These are phyloP conservation scores for Acanthochromis polyacanthus DNA, from an alignment of 2,113 vertebrate species.

Conservation along the genomic window DNA sequence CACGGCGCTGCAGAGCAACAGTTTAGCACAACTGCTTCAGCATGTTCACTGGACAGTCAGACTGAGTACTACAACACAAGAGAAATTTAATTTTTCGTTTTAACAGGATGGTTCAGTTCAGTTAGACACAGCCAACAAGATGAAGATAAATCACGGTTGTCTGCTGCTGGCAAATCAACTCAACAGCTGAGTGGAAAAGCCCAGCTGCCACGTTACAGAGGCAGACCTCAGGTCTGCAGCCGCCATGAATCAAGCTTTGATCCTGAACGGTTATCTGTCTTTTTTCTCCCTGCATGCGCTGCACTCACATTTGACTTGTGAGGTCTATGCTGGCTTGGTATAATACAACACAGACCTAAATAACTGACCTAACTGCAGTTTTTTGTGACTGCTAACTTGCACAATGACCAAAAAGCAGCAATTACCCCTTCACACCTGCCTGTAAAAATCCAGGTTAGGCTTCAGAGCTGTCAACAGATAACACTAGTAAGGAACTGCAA, in stretches of 20 bases:
- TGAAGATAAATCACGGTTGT: constrained; percentile 45
- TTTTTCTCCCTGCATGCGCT: constrained; percentile 50
- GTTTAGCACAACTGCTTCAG: neutral
- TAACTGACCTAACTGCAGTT: constrained; percentile 35
- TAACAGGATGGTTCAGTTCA: constrained; percentile 18
- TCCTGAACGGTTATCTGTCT: constrained; percentile 55
- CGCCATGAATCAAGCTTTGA: constrained; percentile 65
- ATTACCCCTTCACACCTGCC: constrained; percentile 41
- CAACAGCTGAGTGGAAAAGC: constrained; percentile 53
- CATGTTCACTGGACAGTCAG: constrained; percentile 7
- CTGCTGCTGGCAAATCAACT: constrained; percentile 45
- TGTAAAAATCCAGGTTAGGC: constrained; percentile 31
- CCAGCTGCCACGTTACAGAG: constrained; percentile 57
- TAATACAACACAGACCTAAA: constrained; percentile 34
- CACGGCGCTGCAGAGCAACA: constrained; percentile 4
- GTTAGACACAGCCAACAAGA: constrained; percentile 24
- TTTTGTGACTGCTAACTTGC: constrained; percentile 16
- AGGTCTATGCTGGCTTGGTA: constrained; percentile 31
- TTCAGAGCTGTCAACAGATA: constrained; percentile 31
- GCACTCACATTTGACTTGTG: constrained; percentile 47
- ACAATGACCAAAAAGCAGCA: constrained; percentile 16
- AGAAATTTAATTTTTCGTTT: constrained; percentile 13
- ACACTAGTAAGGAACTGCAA: constrained; percentile 25
- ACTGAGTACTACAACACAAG: neutral
- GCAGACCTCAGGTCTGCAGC: constrained; percentile 54